These are phyloP conservation scores for Drosophila ambigua DNA, from an alignment of 1,140 invertebrate genomes.

Conservation along the genomic window DNA sequence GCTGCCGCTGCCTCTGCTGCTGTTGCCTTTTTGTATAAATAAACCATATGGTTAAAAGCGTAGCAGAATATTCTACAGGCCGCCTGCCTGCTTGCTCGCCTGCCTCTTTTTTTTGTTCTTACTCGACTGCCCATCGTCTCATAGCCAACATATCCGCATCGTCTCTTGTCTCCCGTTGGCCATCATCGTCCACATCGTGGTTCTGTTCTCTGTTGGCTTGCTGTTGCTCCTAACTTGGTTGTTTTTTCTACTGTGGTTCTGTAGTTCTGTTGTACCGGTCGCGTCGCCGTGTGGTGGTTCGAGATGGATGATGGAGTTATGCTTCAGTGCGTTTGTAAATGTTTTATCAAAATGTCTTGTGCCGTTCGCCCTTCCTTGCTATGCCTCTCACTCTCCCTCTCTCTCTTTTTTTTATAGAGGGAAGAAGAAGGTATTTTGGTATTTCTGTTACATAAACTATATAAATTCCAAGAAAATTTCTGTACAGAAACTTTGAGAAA, in stretches of 20 bases:
- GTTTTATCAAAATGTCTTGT: slow-evolving; percentile 81
- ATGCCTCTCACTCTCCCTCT: not conserved
- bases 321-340: slow-evolving; percentile 79
- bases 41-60: slow-evolving; percentile 82
- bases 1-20: slow-evolving; percentile 24
- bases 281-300: slow-evolving; percentile 17
- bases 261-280: slow-evolving; percentile 29
- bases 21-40: slow-evolving; percentile 71
- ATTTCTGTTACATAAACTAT: too few relatives aligned
- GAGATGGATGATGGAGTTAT: slow-evolving; percentile 61
- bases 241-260: slow-evolving; percentile 45
- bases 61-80: slow-evolving; percentile 71
- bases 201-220: slow-evolving; percentile 37
- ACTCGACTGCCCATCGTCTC: slow-evolving; percentile 42
- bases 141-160: slow-evolving; percentile 3
- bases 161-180: slow-evolving; percentile 25
- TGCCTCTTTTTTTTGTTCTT: slow-evolving; percentile 34
- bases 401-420: slow-evolving; percentile 14
- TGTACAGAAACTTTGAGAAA: too few relatives aligned
- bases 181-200: slow-evolving; percentile 10
- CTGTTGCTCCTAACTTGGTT: slow-evolving; percentile 22
- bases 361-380: slow-evolving; percentile 50
- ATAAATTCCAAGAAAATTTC: too few relatives aligned
- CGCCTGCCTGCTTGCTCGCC: slow-evolving; percentile 24
- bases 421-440: too few relatives aligned